phyloP scores from a whole-genome alignment of 2,113 vertebrate species.

The Plestiodon gilberti region DNA sequence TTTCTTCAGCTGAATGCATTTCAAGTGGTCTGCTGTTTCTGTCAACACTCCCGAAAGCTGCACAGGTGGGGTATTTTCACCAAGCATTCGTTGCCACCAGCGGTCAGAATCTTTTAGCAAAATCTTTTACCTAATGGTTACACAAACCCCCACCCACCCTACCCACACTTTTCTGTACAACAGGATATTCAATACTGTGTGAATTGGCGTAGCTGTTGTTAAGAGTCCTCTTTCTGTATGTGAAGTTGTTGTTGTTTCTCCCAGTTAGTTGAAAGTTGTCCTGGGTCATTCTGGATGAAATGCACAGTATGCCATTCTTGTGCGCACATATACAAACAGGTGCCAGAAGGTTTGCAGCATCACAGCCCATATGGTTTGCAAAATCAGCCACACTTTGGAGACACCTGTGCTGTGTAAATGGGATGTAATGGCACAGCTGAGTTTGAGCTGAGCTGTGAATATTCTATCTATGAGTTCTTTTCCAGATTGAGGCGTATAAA shows the following conservation, averaged over 20 bases:
- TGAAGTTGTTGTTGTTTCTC: too few species aligned
- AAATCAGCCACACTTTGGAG: slow-evolving; percentile 35
- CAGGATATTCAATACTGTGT: background rate
- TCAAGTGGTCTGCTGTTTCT: background rate
- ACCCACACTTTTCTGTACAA: background rate
- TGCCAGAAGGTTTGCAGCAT: background rate
- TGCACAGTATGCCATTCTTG: background rate
- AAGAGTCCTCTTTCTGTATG: background rate
- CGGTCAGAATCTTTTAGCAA: background rate
- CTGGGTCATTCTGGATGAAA: background rate
- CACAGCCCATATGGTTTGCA: slow-evolving; percentile 32
- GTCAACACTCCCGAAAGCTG: background rate
- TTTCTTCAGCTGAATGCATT: background rate
- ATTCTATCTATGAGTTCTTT: slow-evolving; percentile 20
- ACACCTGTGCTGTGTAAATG: slow-evolving; percentile 34
- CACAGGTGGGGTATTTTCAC: background rate
- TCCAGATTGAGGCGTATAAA: slow-evolving; percentile 7
- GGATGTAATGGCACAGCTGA: background rate
- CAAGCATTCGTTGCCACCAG: background rate
- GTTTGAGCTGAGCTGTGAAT: slow-evolving; percentile 11
- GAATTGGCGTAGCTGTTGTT: background rate
- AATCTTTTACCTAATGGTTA: too few species aligned
- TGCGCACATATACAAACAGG: too few species aligned
- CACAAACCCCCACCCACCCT: background rate
- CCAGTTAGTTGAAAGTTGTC: background rate